These are phyloP conservation scores for Meriones psammophilus DNA, from an alignment of 2,797 vertebrate species.

Conservation along the genomic window DNA sequence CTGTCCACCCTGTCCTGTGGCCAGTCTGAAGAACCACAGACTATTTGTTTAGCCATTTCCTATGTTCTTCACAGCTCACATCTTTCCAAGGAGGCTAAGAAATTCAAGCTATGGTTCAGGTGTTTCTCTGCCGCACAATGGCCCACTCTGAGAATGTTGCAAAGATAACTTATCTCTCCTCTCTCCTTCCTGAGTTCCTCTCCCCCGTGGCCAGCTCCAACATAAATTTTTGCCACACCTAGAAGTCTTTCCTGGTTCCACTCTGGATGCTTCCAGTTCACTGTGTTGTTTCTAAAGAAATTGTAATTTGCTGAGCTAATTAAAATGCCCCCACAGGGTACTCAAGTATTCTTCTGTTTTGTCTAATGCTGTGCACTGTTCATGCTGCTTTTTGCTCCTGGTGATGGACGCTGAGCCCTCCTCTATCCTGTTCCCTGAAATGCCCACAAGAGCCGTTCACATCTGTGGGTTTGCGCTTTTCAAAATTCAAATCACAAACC, in stretches of 20 bases:
- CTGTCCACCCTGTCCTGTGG: background rate
- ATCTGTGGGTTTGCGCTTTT: background rate
- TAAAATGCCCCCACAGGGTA: background rate
- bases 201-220: background rate
- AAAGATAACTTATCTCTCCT: background rate
- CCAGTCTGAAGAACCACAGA: background rate
- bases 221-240: background rate
- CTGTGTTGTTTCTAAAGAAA: background rate
- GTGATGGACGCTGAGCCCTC: background rate
- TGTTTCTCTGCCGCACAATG: too few species aligned
- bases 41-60: background rate
- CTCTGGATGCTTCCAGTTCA: background rate
- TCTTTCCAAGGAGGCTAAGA: background rate
- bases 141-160: background rate
- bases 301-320: background rate
- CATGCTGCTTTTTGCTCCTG: background rate
- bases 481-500: background rate
- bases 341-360: background rate
- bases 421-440: background rate
- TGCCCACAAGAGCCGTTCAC: background rate
- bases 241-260: background rate
- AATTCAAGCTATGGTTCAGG: background rate
- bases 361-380: background rate
- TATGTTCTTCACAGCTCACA: background rate
- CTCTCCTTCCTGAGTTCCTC: background rate